phyloP scores from a whole-genome alignment of 1,140 invertebrate species.

The Gonioctena quinquepunctata region DNA sequence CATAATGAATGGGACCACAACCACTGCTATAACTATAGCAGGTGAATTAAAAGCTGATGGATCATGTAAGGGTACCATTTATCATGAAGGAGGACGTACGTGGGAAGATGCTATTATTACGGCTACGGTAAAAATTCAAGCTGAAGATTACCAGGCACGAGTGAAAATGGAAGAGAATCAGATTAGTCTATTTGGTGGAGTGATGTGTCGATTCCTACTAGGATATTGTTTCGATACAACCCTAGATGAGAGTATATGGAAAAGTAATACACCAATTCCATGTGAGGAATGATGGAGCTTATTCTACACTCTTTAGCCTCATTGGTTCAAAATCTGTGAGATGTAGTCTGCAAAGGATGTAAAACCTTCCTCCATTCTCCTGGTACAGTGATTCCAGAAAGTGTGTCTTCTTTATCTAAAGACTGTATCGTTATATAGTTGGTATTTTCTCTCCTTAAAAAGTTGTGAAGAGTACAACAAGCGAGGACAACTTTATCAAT shows the following conservation, averaged over 20 bases:
- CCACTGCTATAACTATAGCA: not conserved
- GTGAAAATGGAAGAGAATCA: conserved; percentile 16
- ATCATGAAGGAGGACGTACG: conserved; percentile 3
- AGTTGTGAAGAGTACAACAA: no score
- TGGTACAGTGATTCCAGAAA: no score
- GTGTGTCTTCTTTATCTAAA: no score
- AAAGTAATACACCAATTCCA: not conserved
- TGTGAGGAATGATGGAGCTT: not conserved
- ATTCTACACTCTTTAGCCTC: no score
- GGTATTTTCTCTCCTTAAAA: no score
- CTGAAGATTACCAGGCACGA: conserved; percentile 1
- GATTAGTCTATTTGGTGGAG: conserved; percentile 11
- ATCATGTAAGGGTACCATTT: conserved; percentile 6
- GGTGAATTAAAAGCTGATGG: not conserved
- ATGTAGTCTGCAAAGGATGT: no score
- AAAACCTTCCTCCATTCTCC: no score
- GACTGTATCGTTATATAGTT: no score
- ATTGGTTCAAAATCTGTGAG: no score
- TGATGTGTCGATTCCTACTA: conserved; percentile 7
- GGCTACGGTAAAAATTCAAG: conserved; percentile 5
- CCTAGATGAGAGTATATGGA: conserved; percentile 12
- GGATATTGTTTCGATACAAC: conserved; percentile 18
- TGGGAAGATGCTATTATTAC: conserved; percentile 19
- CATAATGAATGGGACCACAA: conserved; percentile 2
- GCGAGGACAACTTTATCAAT: no score